Percentiles rank a stretch among this genome's conserved stretches.
phyloP scores from a whole-genome alignment of 2,797 vertebrate species.

The Arnoldichthys spilopterus region DNA sequence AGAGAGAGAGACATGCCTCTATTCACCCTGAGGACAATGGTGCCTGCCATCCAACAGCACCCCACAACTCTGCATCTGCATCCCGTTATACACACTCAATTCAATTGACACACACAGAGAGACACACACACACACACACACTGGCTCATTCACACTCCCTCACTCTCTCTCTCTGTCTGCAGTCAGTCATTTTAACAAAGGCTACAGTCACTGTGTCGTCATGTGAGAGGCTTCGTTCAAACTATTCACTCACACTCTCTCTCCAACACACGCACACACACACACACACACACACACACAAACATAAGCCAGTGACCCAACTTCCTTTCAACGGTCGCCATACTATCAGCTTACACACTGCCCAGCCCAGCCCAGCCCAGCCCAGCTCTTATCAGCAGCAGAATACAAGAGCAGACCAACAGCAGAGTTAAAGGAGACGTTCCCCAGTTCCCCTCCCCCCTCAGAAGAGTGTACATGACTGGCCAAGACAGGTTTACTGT shows the following conservation, averaged over 20 bases:
- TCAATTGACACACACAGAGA: slow-evolving; percentile 60
- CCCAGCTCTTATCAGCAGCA: slow-evolving; percentile 70
- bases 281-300: slow-evolving; percentile 36
- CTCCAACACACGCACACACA: slow-evolving; percentile 35
- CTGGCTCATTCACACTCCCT: neutral
- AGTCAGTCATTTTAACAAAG: slow-evolving; percentile 30
- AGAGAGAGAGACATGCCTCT: slow-evolving; percentile 57
- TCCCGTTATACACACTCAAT: slow-evolving; percentile 59
- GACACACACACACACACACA: slow-evolving; percentile 26
- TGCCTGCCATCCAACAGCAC: slow-evolving; percentile 69
- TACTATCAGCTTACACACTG: slow-evolving; percentile 68
- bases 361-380: slow-evolving; percentile 56
- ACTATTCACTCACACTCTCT: slow-evolving; percentile 38
- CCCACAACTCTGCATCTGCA: slow-evolving; percentile 62
- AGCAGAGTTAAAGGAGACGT: neutral
- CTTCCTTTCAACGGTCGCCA: slow-evolving; percentile 68
- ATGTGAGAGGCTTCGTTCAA: slow-evolving; percentile 33
- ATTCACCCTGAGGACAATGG: slow-evolving; percentile 74
- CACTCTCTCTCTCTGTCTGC: slow-evolving; percentile 2
- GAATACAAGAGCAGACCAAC: slow-evolving; percentile 64
- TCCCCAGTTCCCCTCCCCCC: neutral
- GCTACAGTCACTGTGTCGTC: slow-evolving; percentile 27
- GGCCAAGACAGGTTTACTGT: neutral
- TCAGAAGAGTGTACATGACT: neutral
- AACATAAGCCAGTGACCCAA: slow-evolving; percentile 54